Percentiles rank a stretch among this genome's conserved stretches.
Evolutionary conservation across 2,888 invertebrate species (phyloP).

Genomic region (Caenorhabditis macrosperma): DNA sequence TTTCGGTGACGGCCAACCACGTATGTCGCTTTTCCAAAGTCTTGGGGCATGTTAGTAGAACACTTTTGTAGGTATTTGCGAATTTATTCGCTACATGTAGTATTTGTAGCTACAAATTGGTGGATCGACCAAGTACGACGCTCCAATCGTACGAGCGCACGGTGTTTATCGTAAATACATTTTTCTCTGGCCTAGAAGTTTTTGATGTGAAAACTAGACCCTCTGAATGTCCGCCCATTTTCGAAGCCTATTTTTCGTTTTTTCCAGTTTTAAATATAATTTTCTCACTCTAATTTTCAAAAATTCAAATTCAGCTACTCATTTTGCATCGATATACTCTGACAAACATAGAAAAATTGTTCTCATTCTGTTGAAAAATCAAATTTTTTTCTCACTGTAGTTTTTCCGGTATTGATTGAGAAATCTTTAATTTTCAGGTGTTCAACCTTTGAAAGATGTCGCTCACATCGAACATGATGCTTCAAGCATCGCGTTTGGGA

Average conservation of each 20-base stretch:
- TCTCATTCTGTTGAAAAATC: not conserved
- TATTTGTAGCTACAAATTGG: not conserved
- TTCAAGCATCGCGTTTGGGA: constrained; percentile 52
- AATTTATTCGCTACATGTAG: too few species aligned
- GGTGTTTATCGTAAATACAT: constrained; percentile 46
- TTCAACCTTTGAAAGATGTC: constrained; percentile 45
- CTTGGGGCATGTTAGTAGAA: constrained; percentile 11
- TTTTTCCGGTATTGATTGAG: not conserved
- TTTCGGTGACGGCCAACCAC: constrained; percentile 38
- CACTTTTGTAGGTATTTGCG: too few species aligned
- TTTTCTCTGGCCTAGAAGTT: constrained; percentile 4
- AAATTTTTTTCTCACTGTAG: not conserved
- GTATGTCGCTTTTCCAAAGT: constrained; percentile 48
- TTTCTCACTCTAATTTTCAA: not conserved
- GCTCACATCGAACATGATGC: constrained; percentile 58
- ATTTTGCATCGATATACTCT: not conserved
- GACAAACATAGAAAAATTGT: too few species aligned
- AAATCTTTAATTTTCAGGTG: constrained; percentile 38
- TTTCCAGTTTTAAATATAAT: constrained; percentile 7
- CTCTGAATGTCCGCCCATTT: constrained; percentile 40
- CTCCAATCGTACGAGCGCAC: constrained; percentile 24
- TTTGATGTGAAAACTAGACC: constrained; percentile 11
- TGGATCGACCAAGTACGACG: constrained; percentile 7
- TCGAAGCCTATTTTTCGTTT: constrained; percentile 39
- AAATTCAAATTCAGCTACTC: not conserved